These are phyloP conservation scores for Hofmannophila pseudospretella DNA, from an alignment of 2,888 invertebrate genomes.

Conservation along the genomic window DNA sequence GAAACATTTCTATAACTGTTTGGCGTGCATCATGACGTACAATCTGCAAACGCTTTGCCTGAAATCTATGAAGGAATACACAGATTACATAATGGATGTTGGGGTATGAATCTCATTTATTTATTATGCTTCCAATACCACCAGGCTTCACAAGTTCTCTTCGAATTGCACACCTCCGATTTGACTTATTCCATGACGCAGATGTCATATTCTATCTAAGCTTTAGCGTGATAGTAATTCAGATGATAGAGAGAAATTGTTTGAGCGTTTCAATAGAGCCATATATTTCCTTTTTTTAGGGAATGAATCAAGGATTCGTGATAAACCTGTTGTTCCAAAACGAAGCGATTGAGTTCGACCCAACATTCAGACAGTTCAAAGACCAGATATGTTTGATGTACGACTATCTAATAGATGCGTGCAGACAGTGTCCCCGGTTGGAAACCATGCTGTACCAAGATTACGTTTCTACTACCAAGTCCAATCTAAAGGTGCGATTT, in stretches of 20 bases:
- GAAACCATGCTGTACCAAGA: conserved; percentile 88
- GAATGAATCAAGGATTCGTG: conserved; percentile 82
- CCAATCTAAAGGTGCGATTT: conserved; percentile 40
- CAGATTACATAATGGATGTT: conserved; percentile 86
- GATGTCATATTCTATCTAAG: too few species aligned
- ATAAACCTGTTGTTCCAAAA: conserved; percentile 78
- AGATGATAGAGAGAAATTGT: too few species aligned
- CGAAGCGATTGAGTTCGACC: conserved; percentile 83
- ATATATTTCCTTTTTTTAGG: conserved; percentile 77
- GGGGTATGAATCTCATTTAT: conserved; percentile 81
- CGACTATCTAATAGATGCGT: conserved; percentile 85
- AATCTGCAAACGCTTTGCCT: conserved; percentile 90
- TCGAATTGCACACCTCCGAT: too few species aligned
- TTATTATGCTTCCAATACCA: too few species aligned
- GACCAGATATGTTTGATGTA: conserved; percentile 83
- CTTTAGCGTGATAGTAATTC: too few species aligned
- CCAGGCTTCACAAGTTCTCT: too few species aligned
- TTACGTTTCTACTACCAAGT: conserved; percentile 41
- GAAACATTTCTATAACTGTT: conserved; percentile 89
- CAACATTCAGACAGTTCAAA: conserved; percentile 85
- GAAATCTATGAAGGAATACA: conserved; percentile 87
- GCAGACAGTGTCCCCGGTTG: conserved; percentile 84
- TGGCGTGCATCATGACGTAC: conserved; percentile 91
- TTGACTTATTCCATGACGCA: too few species aligned
- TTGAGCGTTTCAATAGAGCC: too few species aligned